These are phyloP conservation scores for Ypsolopha scabrella DNA, from an alignment of 2,888 invertebrate genomes.

Conservation along the genomic window DNA sequence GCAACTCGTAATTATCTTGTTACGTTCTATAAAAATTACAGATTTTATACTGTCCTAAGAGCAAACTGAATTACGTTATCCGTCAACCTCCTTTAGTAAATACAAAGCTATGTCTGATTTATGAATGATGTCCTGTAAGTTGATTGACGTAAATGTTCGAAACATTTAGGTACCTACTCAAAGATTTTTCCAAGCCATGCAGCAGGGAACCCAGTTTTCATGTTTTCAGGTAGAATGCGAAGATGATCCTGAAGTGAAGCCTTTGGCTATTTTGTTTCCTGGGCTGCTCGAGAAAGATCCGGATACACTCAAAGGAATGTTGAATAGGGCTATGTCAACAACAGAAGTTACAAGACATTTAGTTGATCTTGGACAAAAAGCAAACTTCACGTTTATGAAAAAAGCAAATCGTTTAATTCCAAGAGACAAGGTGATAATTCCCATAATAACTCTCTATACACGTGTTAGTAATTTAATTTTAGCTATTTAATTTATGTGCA, in stretches of 20 bases:
- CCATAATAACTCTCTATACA: not conserved
- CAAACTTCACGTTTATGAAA: slow-evolving; percentile 53
- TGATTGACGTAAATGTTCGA: not conserved
- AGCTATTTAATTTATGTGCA: not conserved
- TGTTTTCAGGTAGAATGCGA: slow-evolving; percentile 42
- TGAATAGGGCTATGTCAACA: slow-evolving; percentile 49
- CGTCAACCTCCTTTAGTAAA: not conserved
- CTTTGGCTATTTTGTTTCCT: slow-evolving; percentile 52
- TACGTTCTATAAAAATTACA: not conserved
- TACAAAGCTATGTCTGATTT: not conserved
- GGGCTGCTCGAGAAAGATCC: slow-evolving; percentile 45
- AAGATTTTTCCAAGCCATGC: not conserved
- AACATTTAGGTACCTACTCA: too few species aligned
- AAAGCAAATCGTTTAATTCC: slow-evolving; percentile 49
- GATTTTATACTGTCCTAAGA: not conserved
- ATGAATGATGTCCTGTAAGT: not conserved
- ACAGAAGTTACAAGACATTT: slow-evolving; percentile 54
- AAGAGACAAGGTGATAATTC: slow-evolving; percentile 30
- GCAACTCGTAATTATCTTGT: slow-evolving; percentile 33
- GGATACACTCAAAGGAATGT: slow-evolving; percentile 39
- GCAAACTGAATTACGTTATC: not conserved
- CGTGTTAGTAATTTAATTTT: not conserved
- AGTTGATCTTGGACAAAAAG: slow-evolving; percentile 50
- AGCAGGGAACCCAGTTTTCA: not conserved
- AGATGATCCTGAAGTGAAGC: slow-evolving; percentile 42